A percentile compares a stretch with the other conserved stretches of the same genome.
Conservation (phyloP, 2,113 vertebrate species). For the Dasyurus viverrinus region DNA sequence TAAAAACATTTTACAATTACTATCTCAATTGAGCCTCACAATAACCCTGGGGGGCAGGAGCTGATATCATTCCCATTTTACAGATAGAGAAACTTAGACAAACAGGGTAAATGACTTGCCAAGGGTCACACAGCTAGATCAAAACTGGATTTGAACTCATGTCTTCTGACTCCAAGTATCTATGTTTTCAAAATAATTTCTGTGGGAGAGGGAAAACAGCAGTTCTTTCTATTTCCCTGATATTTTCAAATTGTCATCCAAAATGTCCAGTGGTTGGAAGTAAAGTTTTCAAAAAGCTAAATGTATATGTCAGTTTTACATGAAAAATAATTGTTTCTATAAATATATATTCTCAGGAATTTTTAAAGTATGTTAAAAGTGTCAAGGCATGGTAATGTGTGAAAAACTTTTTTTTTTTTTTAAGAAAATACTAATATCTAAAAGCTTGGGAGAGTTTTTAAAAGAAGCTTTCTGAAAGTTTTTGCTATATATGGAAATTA, state of each 20-base stretch:
- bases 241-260: background rate
- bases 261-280: background rate
- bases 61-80: background rate
- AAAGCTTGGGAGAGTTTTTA: background rate
- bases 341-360: background rate
- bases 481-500: background rate
- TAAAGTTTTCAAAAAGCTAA: background rate
- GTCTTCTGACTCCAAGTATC: background rate
- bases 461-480: background rate
- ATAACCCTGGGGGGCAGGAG: background rate
- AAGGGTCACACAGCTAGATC: background rate
- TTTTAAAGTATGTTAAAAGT: background rate
- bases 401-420: background rate
- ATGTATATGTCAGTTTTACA: background rate
- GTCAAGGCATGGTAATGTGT: background rate
- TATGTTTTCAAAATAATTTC: background rate
- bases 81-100: background rate
- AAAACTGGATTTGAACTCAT: background rate
- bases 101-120: background rate
- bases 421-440: background rate
- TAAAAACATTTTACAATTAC: background rate
- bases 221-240: accelerated
- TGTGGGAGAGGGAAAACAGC: background rate
- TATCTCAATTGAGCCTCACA: background rate
- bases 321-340: background rate